These are phyloP conservation scores for Eleginops maclovinus DNA, from an alignment of 2,113 vertebrate species.

Conservation along the genomic window DNA sequence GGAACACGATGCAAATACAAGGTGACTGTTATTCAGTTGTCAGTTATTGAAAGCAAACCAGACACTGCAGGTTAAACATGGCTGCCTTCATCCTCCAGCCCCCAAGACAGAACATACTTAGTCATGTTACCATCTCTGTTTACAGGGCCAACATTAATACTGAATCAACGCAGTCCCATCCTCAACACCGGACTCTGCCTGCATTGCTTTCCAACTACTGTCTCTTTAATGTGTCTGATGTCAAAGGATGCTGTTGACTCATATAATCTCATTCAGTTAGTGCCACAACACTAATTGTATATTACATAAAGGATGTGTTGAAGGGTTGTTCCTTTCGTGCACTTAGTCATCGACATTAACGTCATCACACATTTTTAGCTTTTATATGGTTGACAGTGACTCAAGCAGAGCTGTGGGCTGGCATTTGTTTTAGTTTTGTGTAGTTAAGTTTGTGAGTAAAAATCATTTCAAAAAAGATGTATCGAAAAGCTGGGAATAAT, in stretches of 20 bases:
- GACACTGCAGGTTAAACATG: constrained; percentile 21
- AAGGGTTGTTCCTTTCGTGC: neutral
- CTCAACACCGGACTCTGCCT: too few relatives aligned
- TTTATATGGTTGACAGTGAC: neutral
- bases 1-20: neutral
- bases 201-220: neutral
- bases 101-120: neutral
- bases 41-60: constrained; percentile 25
- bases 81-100: neutral
- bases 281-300: constrained; percentile 1
- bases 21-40: constrained; percentile 24
- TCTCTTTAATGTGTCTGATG: neutral
- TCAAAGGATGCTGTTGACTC: neutral
- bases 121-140: neutral
- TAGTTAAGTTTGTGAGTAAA: neutral
- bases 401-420: constrained; percentile 5
- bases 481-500: neutral
- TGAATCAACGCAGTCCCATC: neutral
- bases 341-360: constrained; percentile 12
- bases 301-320: neutral
- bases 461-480: neutral
- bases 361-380: constrained; percentile 7
- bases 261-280: constrained; percentile 11
- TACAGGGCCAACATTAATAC: neutral
- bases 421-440: neutral